Conservation (phyloP, 1,140 invertebrate genomes). For the Lethocerus indicus region DNA sequence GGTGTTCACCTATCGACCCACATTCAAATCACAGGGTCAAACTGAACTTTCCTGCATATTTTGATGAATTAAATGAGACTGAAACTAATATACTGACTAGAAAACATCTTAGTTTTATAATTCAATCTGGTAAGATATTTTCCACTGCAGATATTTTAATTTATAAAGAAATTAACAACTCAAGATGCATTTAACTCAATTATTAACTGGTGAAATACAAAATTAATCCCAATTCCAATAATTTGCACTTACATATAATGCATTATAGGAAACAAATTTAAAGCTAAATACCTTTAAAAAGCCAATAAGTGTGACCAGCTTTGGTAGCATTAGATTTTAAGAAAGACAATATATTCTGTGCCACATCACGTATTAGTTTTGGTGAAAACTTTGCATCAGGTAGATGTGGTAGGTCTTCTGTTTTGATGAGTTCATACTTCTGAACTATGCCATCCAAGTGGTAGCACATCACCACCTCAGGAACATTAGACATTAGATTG, state of each 20-base stretch:
- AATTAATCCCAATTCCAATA: no score
- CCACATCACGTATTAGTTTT: slow-evolving; percentile 73
- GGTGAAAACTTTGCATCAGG: slow-evolving; percentile 74
- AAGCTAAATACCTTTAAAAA: slow-evolving; percentile 64
- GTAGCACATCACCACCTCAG: slow-evolving; percentile 89
- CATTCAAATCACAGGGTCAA: no score
- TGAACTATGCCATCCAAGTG: slow-evolving; percentile 87
- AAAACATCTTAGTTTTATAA: no score
- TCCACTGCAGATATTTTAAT: no score
- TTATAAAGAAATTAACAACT: no score
- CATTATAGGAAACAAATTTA: not conserved
- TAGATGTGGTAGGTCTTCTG: slow-evolving; percentile 78
- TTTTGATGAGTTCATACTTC: slow-evolving; percentile 87
- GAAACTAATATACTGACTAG: no score
- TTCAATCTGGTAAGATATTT: no score
- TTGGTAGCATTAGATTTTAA: slow-evolving; percentile 85
- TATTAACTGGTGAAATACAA: no score
- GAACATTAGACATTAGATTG: slow-evolving; percentile 92
- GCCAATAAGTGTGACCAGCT: slow-evolving; percentile 90
- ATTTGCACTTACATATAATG: not conserved
- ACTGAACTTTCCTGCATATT: no score
- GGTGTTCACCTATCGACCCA: no score
- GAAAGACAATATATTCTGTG: slow-evolving; percentile 85
- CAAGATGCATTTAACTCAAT: no score
- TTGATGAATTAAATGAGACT: no score